phyloP scores from a whole-genome alignment of 2,888 invertebrate species.

The Lasioglossum pauxillum region DNA sequence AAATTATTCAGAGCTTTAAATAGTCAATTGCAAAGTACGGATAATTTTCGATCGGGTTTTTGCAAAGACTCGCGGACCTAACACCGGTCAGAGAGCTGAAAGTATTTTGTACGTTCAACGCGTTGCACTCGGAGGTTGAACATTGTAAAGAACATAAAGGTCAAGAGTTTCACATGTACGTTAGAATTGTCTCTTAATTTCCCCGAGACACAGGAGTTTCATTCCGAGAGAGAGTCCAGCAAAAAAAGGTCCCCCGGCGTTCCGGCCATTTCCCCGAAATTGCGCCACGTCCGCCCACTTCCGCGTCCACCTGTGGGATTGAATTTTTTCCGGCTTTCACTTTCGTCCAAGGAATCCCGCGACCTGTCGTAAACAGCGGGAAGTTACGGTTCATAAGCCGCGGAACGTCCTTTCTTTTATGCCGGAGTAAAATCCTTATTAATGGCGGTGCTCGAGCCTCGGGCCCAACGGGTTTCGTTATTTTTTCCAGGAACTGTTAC shows the following conservation, averaged over 20 bases:
- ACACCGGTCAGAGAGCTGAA: background rate
- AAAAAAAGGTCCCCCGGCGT: slow-evolving; percentile 7
- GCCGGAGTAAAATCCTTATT: slow-evolving; percentile 10
- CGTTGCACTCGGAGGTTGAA: background rate
- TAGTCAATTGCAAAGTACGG: background rate
- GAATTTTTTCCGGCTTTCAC: background rate
- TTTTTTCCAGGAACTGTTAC: background rate
- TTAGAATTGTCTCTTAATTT: background rate
- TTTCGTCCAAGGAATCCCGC: background rate
- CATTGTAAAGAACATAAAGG: background rate
- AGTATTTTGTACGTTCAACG: background rate
- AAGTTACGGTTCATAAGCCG: slow-evolving; percentile 15
- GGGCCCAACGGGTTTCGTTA: background rate
- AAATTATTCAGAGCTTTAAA: background rate
- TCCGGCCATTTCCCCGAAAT: slow-evolving; percentile 18
- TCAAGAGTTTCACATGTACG: background rate
- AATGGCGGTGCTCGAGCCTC: slow-evolving; percentile 13
- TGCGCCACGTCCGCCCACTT: background rate
- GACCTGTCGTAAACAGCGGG: slow-evolving; percentile 8
- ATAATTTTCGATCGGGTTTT: background rate
- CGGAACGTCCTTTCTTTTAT: background rate
- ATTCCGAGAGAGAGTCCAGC: background rate
- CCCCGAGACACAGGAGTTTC: background rate
- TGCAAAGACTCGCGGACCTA: background rate
- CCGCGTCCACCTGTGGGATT: slow-evolving; percentile 25